phyloP scores from a whole-genome alignment of 2,113 vertebrate genomes.

The Brachyhypopomus occidentalis region DNA sequence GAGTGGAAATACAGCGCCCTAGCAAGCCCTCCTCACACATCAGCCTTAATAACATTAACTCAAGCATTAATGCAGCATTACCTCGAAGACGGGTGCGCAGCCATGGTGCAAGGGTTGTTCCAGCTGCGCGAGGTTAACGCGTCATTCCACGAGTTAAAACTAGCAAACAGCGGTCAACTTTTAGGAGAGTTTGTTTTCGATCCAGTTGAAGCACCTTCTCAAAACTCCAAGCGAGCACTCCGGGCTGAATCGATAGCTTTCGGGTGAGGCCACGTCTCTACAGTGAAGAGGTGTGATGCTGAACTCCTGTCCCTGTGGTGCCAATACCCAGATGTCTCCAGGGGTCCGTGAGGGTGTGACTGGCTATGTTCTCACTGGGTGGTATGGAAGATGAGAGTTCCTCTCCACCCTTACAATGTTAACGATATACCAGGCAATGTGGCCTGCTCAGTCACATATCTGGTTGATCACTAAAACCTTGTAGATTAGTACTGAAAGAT shows the following conservation, averaged over 20 bases:
- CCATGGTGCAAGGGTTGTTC: neutral
- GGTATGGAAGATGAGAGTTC: neutral
- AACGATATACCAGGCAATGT: no score
- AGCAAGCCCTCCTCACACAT: slow-evolving; percentile 29
- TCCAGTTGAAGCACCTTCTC: neutral
- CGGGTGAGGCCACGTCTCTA: no score
- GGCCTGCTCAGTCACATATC: no score
- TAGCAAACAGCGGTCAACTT: neutral
- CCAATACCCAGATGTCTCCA: neutral
- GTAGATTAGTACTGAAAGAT: no score
- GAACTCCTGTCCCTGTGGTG: no score
- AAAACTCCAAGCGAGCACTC: neutral
- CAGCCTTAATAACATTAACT: slow-evolving; percentile 55
- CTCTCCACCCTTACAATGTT: neutral
- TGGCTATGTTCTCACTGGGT: neutral
- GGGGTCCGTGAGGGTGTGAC: neutral
- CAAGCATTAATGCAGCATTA: slow-evolving; percentile 35
- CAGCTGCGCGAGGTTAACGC: neutral
- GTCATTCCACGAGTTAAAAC: neutral
- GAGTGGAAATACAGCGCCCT: slow-evolving; percentile 39
- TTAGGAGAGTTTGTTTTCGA: neutral
- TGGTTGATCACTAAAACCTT: no score
- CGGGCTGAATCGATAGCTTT: neutral
- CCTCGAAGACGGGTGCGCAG: neutral
- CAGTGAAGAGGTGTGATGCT: no score